Evolutionary conservation across 2,113 vertebrate genomes (phyloP), one percentile per base, ranked within the genome.

Genomic region (Pseudorasbora parva): DNA sequence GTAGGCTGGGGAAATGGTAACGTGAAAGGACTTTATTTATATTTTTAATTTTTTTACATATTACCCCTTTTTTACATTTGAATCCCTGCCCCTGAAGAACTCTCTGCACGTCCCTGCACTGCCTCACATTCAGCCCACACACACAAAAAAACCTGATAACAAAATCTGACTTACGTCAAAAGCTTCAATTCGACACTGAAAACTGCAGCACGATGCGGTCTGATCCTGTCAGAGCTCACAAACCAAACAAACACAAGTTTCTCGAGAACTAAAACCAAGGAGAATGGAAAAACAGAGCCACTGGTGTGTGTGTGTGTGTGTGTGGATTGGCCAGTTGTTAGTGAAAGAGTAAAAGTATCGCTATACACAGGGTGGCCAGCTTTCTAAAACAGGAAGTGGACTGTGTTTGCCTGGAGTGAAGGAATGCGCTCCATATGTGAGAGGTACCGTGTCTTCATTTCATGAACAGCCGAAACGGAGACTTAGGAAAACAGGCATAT

Each of bases 401-500:
- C 19, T n/a, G 30, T 73, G 21, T 81, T 87, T 84, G 76, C 80
- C 72, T 64, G 0, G 5, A 78, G 78, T 62, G n/a, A 54, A 84
- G 86, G 75, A 82, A 81, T 83, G 85, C 68, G 37, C 62, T 51
- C 72, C 77, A 66, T 57, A 77, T 76, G 86, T 82, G 86, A 89
- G 73, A 86, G 81, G 74, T 81, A 84, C 30, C 7, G 62, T 21
- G 56, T 47, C 69, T 60, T 82, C 78, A 78, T 89, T 87, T 87
- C 82, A 80, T 69, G 43, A 84, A 77, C 30, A 85, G 81, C 54
- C 88, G 74, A 87, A 85, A 86, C 85, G 49, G 82, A 74, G 72
- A 75, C 84, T 84, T 80, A 82, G 51, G 75, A 86, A 88, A 88
- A 86, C 78, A 87, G 66, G 66, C 41, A 88, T 79, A 84, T 85